These are phyloP conservation scores for Muricea muricata DNA, from an alignment of 92 coral and sea anemone genomes.

Conservation along the genomic window DNA sequence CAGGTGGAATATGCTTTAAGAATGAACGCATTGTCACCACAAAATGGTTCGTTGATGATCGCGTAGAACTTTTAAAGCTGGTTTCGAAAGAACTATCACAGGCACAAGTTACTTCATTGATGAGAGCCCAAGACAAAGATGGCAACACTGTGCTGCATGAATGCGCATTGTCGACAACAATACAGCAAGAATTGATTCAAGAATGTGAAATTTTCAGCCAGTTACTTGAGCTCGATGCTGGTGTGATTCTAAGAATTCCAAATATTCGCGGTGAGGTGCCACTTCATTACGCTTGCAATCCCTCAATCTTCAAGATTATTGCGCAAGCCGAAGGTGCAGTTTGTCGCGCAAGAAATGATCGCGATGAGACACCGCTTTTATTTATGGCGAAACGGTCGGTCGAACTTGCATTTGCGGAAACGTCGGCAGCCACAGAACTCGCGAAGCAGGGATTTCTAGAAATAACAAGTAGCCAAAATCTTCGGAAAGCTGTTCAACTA, in stretches of 20 bases:
- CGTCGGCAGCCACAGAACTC: neutral
- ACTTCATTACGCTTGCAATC: conserved; percentile 57
- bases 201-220: neutral
- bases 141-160: conserved; percentile 69
- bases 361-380: conserved; percentile 57
- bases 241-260: neutral
- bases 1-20: neutral
- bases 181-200: neutral
- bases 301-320: conserved; percentile 10
- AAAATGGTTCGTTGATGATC: neutral
- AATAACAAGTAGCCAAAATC: neutral
- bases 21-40: neutral
- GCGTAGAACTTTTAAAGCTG: neutral
- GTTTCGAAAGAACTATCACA: neutral
- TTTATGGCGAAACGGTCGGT: conserved; percentile 26
- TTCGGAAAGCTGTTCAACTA: neutral
- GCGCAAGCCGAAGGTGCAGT: conserved; percentile 21
- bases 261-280: conserved; percentile 56
- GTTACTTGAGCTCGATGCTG: conserved; percentile 29
- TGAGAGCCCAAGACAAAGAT: conserved; percentile 26
- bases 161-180: conserved; percentile 49
- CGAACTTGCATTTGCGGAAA: neutral
- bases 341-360: conserved; percentile 26
- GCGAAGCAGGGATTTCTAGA: neutral
- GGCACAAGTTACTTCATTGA: neutral